Evolutionary conservation across 2,888 invertebrate genomes (phyloP).

Genomic region (Operophtera brumata): DNA sequence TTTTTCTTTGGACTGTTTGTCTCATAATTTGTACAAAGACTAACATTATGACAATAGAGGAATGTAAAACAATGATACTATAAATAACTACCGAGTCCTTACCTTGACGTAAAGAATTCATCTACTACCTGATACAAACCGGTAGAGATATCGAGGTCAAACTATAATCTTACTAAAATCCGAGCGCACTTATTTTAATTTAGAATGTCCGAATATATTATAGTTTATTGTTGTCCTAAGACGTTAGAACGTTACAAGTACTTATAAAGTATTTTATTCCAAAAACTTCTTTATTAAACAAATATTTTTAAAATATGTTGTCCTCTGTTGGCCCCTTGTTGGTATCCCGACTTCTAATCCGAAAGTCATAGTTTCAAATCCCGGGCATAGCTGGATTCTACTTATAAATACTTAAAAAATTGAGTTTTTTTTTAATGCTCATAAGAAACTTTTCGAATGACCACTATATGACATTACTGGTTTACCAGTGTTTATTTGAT

Average conservation of each 20-base stretch:
- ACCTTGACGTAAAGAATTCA: slow-evolving; percentile 42
- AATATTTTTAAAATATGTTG: too few relatives aligned
- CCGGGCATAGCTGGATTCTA: too few relatives aligned
- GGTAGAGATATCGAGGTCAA: slow-evolving; percentile 45
- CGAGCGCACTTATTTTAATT: background rate
- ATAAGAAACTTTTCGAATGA: too few relatives aligned
- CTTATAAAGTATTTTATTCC: too few relatives aligned
- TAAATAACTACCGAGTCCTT: slow-evolving; percentile 32
- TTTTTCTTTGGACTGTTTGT: background rate
- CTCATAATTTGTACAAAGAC: background rate
- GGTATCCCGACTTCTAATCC: too few relatives aligned
- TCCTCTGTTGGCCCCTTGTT: too few relatives aligned
- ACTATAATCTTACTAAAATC: slow-evolving; percentile 27
- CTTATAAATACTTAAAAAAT: too few relatives aligned
- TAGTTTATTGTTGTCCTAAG: background rate
- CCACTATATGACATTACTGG: too few relatives aligned
- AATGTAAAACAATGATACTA: slow-evolving; percentile 25
- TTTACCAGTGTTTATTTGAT: too few relatives aligned
- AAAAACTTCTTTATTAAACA: too few relatives aligned
- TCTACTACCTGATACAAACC: slow-evolving; percentile 38
- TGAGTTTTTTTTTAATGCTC: too few relatives aligned
- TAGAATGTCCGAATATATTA: background rate
- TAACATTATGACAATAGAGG: slow-evolving; percentile 4
- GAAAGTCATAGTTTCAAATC: too few relatives aligned
- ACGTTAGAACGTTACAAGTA: background rate